Base-by-base conservation (phyloP, 2,113 vertebrate species). In the Serinus canaria region DNA sequence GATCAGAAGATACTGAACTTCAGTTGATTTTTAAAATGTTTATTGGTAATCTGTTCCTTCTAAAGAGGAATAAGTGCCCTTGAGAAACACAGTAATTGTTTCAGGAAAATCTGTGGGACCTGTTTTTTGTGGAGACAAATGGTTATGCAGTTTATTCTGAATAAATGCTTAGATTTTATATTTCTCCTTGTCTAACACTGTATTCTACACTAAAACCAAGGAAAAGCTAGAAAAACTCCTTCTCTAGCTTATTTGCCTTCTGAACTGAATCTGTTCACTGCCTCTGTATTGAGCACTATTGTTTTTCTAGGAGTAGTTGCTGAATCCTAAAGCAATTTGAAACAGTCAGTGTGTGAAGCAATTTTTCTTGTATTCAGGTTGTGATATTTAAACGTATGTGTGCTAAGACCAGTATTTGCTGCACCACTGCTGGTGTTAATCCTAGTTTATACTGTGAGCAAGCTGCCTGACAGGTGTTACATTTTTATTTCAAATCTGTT, bases 401-500 rank as follows among this genome's bases (percentile, higher is more conserved):
- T 62, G 80, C 53, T 76, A 83, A 95, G 13, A 70, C 50, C 25
- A 74, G 49, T 79, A 77, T 90, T 92, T 92, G 47, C 39, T 87
- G 55, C 46, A 47, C 46, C 39, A 41, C 20, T 72, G 31, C 50
- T 83, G 50, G 82, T 88, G 84, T 90, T 97, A 96, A 96, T 92
- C 94, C 80, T 96, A 77, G 68, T 93, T 96, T 95, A 73, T 86
- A 60, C 18, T 66, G 64, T 47, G 41, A 52, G 41, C 79, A 91
- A 86, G 25, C 33, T 84, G 35, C 27, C 50, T 90, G 87, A 33
- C 59, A 93, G 73, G 91, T 89, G 84, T 63, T 94, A 95, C 9
- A 79, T 87, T 95, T 96, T 91, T 93, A 70, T 90, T 83, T 86
- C 53, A 83, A 75, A 91, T 77, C 37, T 74, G 13, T 87, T 87